Percentiles rank a stretch among this genome's conserved stretches.
phyloP scores from a whole-genome alignment of 2,797 vertebrate genomes.

The Chelidonichthys spinosus region DNA sequence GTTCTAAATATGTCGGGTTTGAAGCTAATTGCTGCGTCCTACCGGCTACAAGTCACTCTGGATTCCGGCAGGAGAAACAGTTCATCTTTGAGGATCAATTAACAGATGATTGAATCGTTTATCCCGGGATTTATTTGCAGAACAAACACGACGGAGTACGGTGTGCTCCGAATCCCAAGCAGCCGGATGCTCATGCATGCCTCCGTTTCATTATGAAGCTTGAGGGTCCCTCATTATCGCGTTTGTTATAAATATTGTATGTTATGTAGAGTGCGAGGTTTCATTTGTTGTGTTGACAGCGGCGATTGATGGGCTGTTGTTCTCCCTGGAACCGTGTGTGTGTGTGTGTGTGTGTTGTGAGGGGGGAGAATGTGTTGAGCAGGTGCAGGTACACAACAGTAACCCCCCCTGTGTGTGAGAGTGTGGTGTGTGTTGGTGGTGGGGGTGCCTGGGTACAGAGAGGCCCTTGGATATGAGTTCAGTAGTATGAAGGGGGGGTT shows the following conservation, averaged over 20 bases:
- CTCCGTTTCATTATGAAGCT: conserved; percentile 11
- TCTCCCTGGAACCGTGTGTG: conserved; percentile 8
- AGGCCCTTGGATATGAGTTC: conserved; percentile 2
- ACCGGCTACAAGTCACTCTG: neutral
- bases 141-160: conserved; percentile 4
- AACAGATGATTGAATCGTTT: conserved; percentile 4
- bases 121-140: conserved; percentile 13
- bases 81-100: conserved; percentile 25
- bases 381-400: conserved; percentile 58
- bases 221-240: conserved; percentile 39
- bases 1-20: conserved; percentile 42
- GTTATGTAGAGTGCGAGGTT: conserved; percentile 33
- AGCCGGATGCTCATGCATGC: conserved; percentile 2
- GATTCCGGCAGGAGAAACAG: conserved; percentile 1
- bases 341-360: neutral
- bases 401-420: conserved; percentile 9
- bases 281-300: conserved; percentile 55
- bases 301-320: conserved; percentile 64
- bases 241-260: conserved; percentile 44
- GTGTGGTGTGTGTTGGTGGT: neutral
- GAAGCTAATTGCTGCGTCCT: neutral
- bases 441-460: neutral
- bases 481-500: neutral
- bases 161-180: conserved; percentile 22
- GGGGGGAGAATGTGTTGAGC: conserved; percentile 37